Conservation (phyloP, 2,113 vertebrate genomes). For the Paradisaea rubra region DNA sequence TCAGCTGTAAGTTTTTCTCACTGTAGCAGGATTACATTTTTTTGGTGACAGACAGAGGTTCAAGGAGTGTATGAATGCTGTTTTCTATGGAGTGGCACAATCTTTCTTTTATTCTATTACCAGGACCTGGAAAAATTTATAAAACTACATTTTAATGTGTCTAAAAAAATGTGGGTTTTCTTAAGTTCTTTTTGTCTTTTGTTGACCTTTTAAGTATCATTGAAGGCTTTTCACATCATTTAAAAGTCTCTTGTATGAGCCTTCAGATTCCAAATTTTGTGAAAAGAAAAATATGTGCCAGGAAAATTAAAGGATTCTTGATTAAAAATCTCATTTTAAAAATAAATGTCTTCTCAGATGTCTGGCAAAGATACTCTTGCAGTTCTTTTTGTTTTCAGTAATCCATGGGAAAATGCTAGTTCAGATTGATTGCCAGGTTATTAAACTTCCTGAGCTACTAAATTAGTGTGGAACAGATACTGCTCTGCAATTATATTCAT, state of each 20-base stretch:
- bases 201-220: background rate
- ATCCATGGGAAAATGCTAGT: background rate
- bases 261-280: background rate
- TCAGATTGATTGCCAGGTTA: background rate
- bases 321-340: background rate
- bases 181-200: background rate
- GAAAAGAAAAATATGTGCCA: background rate
- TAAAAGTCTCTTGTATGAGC: background rate
- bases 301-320: background rate
- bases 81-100: background rate
- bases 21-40: background rate
- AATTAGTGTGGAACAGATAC: background rate
- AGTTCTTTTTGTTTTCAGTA: background rate
- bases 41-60: background rate
- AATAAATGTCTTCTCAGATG: background rate
- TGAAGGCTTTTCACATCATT: background rate
- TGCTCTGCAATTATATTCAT: background rate
- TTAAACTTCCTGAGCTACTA: background rate
- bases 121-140: background rate
- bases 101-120: background rate
- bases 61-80: background rate
- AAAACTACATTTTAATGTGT: background rate
- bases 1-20: background rate
- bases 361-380: background rate
- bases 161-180: fast-evolving